Conservation (phyloP, 2,888 invertebrate species). For the Caenorhabditis sinica region DNA sequence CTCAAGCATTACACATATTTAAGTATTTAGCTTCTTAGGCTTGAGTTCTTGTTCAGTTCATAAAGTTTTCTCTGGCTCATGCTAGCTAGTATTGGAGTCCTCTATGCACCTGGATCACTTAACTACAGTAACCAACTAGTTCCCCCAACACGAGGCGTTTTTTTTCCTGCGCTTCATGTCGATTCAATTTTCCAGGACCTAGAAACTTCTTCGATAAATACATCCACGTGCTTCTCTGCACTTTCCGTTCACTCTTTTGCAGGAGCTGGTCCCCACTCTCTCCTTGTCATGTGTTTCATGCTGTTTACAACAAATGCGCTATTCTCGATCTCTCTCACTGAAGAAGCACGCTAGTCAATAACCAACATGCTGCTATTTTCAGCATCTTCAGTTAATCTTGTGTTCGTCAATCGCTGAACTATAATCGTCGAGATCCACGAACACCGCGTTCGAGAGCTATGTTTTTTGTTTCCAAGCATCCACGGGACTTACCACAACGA, state of each 20-base stretch:
- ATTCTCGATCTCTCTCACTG: slow-evolving; percentile 31
- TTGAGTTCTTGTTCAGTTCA: too few species aligned
- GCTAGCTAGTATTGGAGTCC: too few species aligned
- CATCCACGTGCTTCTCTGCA: slow-evolving; percentile 2
- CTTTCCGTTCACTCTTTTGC: slow-evolving; percentile 24
- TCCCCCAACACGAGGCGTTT: too few species aligned
- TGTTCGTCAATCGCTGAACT: slow-evolving; percentile 49
- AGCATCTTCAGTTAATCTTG: slow-evolving; percentile 45
- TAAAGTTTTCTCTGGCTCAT: too few species aligned
- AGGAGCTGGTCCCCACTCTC: slow-evolving; percentile 22
- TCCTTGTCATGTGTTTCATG: slow-evolving; percentile 49
- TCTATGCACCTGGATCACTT: too few species aligned
- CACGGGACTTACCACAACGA: slow-evolving; percentile 67
- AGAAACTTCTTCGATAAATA: neutral
- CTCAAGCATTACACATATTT: too few species aligned
- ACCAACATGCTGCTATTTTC: slow-evolving; percentile 50
- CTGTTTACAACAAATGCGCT: slow-evolving; percentile 54
- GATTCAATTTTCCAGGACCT: neutral
- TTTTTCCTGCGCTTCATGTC: neutral
- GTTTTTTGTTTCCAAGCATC: neutral
- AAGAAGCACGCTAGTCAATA: slow-evolving; percentile 35
- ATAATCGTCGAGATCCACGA: slow-evolving; percentile 21
- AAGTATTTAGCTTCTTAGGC: too few species aligned
- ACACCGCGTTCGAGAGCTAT: neutral
- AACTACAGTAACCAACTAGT: too few species aligned